Base-by-base conservation (phyloP, 1,140 invertebrate species). In the Lordiphosa mommai region DNA sequence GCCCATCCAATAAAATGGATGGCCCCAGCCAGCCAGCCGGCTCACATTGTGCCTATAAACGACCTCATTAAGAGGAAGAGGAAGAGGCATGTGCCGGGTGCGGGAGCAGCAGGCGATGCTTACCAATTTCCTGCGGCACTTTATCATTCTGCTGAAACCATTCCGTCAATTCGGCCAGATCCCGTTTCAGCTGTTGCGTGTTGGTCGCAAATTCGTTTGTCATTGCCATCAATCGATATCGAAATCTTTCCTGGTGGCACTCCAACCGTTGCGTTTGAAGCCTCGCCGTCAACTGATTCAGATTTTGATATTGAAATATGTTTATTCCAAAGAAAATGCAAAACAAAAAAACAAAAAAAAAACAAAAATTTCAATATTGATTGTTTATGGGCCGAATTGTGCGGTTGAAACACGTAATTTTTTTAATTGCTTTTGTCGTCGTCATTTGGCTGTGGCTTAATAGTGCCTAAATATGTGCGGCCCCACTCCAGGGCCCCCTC, bases 91-190 rank as follows among this genome's bases (percentile, higher is more conserved):
- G 37, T 44, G 17, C 13, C 13, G 17, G 29, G 13, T 33, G 30
- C 29, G 44, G 0, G 8, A 5, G 20, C n/a, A n/a, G n/a, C n/a
- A n/a, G n/a, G n/a, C 1, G 7, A 14, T 5, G 36, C 65, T 84
- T 61, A 88, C 86, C 86, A 61, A 88, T 88, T 55, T 86, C 65
- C 50, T 86, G 63, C 13, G 86, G 86, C 10, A 88, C 34, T 34
- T 86, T 87, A 43, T 80, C 84, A 66, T 86, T 86, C 16, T 53
- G 40, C 23, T 41, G 32, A 44, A 88, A 88, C 86, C 86, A 88
- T 10, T 59, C 63, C 13, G 47, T 16, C 10, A 88, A 65, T 38
- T 84, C 67, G 68, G 69, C 61, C 20, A 87, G 61, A 66, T 88
- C 74, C 27, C 53, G 23, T 41, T 20, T 60, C 64, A 59, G 40